Conservation (phyloP, 2,888 invertebrate genomes). For the Eretmocerus hayati region DNA sequence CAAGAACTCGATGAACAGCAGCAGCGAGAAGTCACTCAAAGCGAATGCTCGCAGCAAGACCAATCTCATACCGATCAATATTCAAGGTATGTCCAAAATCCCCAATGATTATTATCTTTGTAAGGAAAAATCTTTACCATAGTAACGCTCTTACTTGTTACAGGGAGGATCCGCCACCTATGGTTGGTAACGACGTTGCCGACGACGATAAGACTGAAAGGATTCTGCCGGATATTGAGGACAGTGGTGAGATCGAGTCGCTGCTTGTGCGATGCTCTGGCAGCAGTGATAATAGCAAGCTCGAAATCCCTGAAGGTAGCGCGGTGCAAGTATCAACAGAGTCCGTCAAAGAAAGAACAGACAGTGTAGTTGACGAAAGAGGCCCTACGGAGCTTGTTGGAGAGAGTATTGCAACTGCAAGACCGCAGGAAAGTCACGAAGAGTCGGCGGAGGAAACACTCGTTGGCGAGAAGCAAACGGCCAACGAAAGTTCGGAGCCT, state of each 20-base stretch:
- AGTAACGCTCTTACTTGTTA: background rate
- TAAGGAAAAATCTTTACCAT: background rate
- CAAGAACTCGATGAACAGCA: too few relatives aligned
- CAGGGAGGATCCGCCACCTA: slow-evolving; percentile 13
- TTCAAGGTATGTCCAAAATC: slow-evolving; percentile 13
- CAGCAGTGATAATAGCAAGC: slow-evolving; percentile 2
- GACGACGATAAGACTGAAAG: slow-evolving; percentile 35
- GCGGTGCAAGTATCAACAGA: background rate
- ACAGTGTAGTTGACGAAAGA: too few relatives aligned
- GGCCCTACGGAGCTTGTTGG: too few relatives aligned
- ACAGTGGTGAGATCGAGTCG: slow-evolving; percentile 24
- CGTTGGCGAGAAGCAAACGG: background rate
- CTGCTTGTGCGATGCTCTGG: slow-evolving; percentile 5
- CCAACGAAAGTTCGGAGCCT: slow-evolving; percentile 23
- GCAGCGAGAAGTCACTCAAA: background rate
- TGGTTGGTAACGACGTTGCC: slow-evolving; percentile 2
- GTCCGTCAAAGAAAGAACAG: too few relatives aligned
- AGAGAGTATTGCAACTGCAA: background rate
- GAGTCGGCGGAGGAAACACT: slow-evolving; percentile 4
- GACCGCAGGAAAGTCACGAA: background rate
- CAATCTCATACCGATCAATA: slow-evolving; percentile 7
- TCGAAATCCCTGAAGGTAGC: background rate
- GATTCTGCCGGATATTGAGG: slow-evolving; percentile 35
- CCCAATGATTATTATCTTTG: background rate
- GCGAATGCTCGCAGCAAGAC: slow-evolving; percentile 20